Percentiles rank a stretch among this genome's conserved stretches.
Evolutionary conservation across 1,140 invertebrate genomes (phyloP).

Genomic region (Papilio xuthus): DNA sequence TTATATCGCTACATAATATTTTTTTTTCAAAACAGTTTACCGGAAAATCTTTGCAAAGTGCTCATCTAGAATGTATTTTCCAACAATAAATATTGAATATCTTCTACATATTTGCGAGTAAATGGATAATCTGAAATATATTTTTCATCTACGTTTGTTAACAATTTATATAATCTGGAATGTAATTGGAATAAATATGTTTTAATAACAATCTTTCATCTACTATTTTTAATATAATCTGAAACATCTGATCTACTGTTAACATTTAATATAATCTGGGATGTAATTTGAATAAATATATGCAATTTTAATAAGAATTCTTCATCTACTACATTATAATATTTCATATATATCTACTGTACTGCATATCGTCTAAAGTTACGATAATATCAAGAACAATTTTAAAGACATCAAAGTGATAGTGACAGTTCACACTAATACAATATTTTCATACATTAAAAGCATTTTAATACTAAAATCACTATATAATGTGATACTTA

Average conservation of each 20-base stretch:
- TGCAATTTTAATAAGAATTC: background rate
- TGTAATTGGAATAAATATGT: background rate
- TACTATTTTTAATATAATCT: background rate
- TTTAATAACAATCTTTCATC: background rate
- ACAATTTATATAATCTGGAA: background rate
- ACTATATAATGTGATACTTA: constrained; percentile 1
- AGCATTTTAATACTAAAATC: constrained; percentile 16
- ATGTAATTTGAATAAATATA: background rate
- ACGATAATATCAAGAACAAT: background rate
- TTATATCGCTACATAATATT: constrained; percentile 14
- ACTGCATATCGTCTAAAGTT: background rate
- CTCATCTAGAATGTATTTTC: background rate
- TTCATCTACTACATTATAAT: background rate
- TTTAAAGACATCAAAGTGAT: background rate
- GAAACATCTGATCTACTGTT: no score
- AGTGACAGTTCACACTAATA: background rate
- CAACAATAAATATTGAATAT: background rate
- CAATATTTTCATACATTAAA: constrained; percentile 10
- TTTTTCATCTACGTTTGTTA: background rate
- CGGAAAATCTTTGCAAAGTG: background rate
- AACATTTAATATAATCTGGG: no score
- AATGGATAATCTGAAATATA: background rate
- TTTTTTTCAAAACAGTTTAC: background rate
- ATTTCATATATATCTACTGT: background rate
- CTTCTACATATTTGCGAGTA: background rate